These are phyloP conservation scores for Lucinisca nassula DNA, from an alignment of 2,888 invertebrate species.

Conservation along the genomic window DNA sequence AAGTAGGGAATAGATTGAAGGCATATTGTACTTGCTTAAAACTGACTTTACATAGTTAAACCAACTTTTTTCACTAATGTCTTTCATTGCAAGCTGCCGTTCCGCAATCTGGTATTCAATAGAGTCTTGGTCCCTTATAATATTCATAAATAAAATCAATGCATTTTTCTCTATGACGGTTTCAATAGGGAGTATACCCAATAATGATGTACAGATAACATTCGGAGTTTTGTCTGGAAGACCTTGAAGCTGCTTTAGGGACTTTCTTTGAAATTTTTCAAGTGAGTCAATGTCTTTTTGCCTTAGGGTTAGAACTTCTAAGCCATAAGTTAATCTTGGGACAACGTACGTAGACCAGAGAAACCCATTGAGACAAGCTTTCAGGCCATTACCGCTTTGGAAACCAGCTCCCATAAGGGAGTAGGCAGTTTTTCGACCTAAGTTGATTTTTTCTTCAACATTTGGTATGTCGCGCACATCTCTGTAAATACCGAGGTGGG, in stretches of 20 bases:
- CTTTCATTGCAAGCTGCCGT: background rate
- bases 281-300: too few relatives aligned
- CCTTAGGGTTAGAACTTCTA: too few relatives aligned
- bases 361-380: too few relatives aligned
- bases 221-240: too few relatives aligned
- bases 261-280: too few relatives aligned
- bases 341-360: too few relatives aligned
- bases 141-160: background rate
- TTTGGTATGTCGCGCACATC: background rate
- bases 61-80: background rate
- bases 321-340: too few relatives aligned
- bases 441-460: too few relatives aligned
- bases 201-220: background rate
- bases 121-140: background rate
- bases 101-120: background rate
- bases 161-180: background rate
- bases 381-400: too few relatives aligned
- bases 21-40: background rate
- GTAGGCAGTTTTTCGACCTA: too few relatives aligned
- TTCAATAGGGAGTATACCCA: background rate
- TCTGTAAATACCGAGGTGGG: background rate
- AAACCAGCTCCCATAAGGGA: too few relatives aligned
- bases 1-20: background rate
- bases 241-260: too few relatives aligned
- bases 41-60: background rate